Evolutionary conservation across 2,113 vertebrate genomes (phyloP), one percentile per base, ranked within the genome.

Genomic region (Channa argus): DNA sequence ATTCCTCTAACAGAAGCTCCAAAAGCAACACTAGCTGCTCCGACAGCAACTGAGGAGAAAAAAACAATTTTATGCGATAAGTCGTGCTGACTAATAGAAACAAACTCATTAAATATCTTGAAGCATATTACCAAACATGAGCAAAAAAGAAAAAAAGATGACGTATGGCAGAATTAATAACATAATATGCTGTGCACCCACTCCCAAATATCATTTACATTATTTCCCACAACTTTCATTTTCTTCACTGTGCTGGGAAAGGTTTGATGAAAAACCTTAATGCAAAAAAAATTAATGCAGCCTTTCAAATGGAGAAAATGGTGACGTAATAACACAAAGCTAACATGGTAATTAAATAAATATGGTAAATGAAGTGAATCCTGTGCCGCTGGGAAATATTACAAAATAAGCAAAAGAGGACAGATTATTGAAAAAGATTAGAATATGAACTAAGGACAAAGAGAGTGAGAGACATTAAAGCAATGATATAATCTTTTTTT

Each of bases 1-100:
- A 91, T 93, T 95, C 94, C 63, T 98, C 95, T 61, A 98, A 88
- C 24, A 99, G 95, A 54, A 68, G 90, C 83, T 99, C 98, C 94
- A 99, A 84, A 83, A 99, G 96, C 93, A 98, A 93, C 77, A 98
- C 92, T 58, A 98, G 90, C 93, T 98, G 96, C 74, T 97, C 96
- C 33, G 97, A 94, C 71, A 93, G 93, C 93, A 98, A 89, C 98
- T 99, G 90, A n/a, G 59, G 63, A 85, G 60, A 83, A 50, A 89
- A 89, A 74, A 61, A 88, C 85, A 89, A 24, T 63, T 24, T 52
- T 5, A 47, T n/a, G 14, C 54, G 89, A 41, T 86, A 68, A 78
- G 65, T 54, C 9, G 38, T 11, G 61, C 71, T n/a, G 59, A 67
- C 55, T 39, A 50, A 62, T 34, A 77, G 58, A 69, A 45, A 43